These are phyloP conservation scores for Cerastoderma edule DNA, from an alignment of 2,888 invertebrate genomes.

Conservation along the genomic window DNA sequence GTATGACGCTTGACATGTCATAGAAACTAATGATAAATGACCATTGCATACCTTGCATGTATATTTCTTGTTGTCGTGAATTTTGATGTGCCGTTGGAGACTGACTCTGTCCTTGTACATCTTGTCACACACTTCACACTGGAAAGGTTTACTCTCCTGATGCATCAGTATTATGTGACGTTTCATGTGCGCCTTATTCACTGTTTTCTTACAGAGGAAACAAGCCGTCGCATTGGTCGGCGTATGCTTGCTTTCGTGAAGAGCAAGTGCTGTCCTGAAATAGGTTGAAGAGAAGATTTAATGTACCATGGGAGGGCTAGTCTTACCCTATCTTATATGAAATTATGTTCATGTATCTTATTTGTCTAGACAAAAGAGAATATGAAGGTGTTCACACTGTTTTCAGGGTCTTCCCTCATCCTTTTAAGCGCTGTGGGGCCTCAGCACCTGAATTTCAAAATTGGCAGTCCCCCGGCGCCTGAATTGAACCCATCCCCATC, in stretches of 20 bases:
- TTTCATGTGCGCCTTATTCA: slow-evolving; percentile 3
- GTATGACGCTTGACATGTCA: no score
- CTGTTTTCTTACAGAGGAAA: background rate
- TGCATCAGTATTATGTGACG: slow-evolving; percentile 23
- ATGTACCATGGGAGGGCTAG: no score
- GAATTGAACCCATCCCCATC: no score
- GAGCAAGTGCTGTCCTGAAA: background rate
- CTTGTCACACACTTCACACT: slow-evolving; percentile 29
- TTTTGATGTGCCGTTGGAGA: slow-evolving; percentile 7
- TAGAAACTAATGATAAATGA: no score
- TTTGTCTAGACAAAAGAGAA: no score
- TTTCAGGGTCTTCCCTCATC: background rate
- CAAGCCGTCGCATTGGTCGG: background rate
- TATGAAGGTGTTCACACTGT: background rate
- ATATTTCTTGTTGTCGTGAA: slow-evolving; percentile 3
- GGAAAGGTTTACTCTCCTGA: background rate
- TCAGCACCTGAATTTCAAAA: no score
- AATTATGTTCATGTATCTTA: no score
- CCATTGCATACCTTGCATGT: slow-evolving; percentile 5
- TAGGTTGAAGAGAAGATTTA: no score
- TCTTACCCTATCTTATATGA: no score
- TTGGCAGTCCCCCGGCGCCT: no score
- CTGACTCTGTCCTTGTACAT: slow-evolving; percentile 15
- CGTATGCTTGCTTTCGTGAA: slow-evolving; percentile 1
- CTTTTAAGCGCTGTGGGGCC: no score